Evolutionary conservation across 2,797 vertebrate genomes (phyloP).

Genomic region (Pseudomugil tenellus): DNA sequence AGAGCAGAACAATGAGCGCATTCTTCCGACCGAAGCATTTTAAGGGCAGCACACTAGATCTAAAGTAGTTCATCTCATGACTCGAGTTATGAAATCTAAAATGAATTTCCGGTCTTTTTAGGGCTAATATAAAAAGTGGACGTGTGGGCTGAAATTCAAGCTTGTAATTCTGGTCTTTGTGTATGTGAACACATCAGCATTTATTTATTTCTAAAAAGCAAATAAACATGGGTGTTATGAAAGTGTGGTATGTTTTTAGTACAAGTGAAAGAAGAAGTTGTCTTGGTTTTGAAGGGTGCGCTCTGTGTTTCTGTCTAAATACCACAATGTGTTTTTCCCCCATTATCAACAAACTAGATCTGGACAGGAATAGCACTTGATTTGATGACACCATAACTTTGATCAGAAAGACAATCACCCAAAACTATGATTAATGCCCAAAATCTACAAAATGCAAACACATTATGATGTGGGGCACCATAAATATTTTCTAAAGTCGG

Average conservation of each 20-base stretch:
- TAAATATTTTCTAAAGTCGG: neutral
- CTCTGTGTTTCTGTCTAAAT: slow-evolving; percentile 65
- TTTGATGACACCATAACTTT: slow-evolving; percentile 42
- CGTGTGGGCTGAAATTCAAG: neutral
- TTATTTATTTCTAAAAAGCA: slow-evolving; percentile 14
- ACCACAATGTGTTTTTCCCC: slow-evolving; percentile 57
- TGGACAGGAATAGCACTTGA: slow-evolving; percentile 75
- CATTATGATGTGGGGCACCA: neutral
- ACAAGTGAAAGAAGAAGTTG: slow-evolving; percentile 12
- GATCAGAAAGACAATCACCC: neutral
- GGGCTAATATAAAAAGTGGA: slow-evolving; percentile 3
- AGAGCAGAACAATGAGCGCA: slow-evolving; percentile 7
- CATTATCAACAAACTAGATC: slow-evolving; percentile 60
- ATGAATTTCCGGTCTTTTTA: slow-evolving; percentile 16
- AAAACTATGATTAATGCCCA: neutral
- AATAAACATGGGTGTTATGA: neutral
- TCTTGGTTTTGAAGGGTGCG: slow-evolving; percentile 52
- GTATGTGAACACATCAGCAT: neutral
- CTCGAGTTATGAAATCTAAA: slow-evolving; percentile 40
- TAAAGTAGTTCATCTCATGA: slow-evolving; percentile 49
- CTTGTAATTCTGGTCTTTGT: neutral
- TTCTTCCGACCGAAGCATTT: slow-evolving; percentile 29
- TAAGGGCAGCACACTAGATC: slow-evolving; percentile 14
- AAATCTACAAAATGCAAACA: slow-evolving; percentile 14
- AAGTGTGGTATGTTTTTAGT: neutral